Conservation (phyloP, 92 coral and sea anemone species). For the Anthopleura xanthogrammica region DNA sequence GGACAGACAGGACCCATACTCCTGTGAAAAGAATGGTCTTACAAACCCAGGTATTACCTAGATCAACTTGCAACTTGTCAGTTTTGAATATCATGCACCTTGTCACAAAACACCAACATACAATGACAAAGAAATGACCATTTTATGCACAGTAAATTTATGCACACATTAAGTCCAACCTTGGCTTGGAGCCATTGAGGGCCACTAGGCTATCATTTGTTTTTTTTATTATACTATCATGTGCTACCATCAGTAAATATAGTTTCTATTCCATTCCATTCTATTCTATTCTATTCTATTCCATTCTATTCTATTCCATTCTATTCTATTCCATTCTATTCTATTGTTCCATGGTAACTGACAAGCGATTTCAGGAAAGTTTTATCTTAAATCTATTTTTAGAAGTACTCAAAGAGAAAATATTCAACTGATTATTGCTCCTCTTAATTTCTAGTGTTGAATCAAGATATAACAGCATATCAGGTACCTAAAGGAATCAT, state of each 20-base stretch:
- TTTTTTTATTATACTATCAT: too few species aligned
- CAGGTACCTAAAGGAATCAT: constrained; percentile 55
- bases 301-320: too few species aligned
- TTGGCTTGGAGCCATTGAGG: too few species aligned
- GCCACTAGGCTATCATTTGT: too few species aligned
- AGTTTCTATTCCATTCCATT: too few species aligned
- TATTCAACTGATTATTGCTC: neutral
- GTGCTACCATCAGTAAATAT: too few species aligned
- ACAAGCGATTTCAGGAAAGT: too few species aligned
- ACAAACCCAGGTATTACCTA: constrained; percentile 66
- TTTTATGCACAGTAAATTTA: neutral
- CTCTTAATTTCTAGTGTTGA: constrained; percentile 39
- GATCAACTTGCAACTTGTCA: neutral
- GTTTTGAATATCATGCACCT: neutral
- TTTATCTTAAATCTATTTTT: too few species aligned
- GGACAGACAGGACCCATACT: constrained; percentile 74
- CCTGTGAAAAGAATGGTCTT: constrained; percentile 60
- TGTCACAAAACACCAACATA: neutral
- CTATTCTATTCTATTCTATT: too few species aligned
- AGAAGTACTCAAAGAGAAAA: neutral
- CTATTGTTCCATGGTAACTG: too few species aligned
- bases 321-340: too few species aligned
- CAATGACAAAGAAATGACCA: too few species aligned
- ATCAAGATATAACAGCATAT: constrained; percentile 71
- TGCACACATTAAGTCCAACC: neutral